Percentiles rank a stretch among this genome's conserved stretches.
These are phyloP conservation scores for Sabatieria punctata DNA, from an alignment of 2,888 invertebrate species.

Conservation along the genomic window DNA sequence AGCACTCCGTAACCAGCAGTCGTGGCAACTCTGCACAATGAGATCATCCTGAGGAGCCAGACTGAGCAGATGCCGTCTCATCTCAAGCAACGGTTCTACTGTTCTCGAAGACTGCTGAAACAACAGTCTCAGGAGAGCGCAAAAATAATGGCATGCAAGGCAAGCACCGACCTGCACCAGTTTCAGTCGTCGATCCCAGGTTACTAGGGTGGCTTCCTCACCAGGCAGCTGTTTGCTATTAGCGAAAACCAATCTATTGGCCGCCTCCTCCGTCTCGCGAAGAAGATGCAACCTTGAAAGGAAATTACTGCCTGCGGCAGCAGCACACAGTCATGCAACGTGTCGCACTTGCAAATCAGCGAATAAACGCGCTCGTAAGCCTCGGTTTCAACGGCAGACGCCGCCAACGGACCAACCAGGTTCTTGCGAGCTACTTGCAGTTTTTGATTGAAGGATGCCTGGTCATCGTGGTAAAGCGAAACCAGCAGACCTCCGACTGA, in stretches of 20 bases:
- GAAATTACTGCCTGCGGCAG: background rate
- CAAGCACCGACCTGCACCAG: too few species aligned
- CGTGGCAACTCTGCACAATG: background rate
- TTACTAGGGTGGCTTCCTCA: background rate
- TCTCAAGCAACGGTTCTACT: conserved; percentile 25
- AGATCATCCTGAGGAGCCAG: conserved; percentile 1
- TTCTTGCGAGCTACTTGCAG: background rate
- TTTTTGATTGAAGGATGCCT: background rate
- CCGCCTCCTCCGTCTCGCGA: conserved; percentile 52
- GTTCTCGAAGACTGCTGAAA: conserved; percentile 10
- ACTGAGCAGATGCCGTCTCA: conserved; percentile 14
- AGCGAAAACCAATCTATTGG: conserved; percentile 18
- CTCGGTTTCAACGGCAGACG: background rate
- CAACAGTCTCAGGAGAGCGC: too few species aligned
- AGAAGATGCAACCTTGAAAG: conserved; percentile 50
- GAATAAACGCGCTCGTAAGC: background rate
- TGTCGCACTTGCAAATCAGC: background rate
- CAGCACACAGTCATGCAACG: background rate
- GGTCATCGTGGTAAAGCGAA: background rate
- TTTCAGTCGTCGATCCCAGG: background rate
- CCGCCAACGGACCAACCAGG: background rate
- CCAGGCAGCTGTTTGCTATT: background rate
- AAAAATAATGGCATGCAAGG: too few species aligned
- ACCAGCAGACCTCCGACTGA: background rate
- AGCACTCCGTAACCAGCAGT: background rate